phyloP scores from a whole-genome alignment of 2,797 vertebrate species.

The Linurgus olivaceus region DNA sequence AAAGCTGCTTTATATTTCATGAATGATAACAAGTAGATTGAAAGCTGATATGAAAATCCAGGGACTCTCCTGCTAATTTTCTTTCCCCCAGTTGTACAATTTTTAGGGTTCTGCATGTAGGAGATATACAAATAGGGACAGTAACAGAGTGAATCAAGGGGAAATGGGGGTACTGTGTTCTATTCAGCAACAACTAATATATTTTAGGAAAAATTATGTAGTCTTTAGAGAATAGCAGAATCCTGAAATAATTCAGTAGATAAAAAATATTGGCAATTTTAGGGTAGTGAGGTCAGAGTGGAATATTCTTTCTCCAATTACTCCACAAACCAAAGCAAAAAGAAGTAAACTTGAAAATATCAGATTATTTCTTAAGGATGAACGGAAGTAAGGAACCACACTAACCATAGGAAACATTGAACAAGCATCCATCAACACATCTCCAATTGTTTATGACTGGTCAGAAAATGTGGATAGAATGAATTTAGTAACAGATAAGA shows the following conservation, averaged over 20 bases:
- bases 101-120: not conserved
- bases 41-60: not conserved
- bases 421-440: not conserved
- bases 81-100: not conserved
- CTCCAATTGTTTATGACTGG: not conserved
- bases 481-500: not conserved
- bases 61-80: not conserved
- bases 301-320: not conserved
- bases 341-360: not conserved
- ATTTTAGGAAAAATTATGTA: not conserved
- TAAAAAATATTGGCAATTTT: not conserved
- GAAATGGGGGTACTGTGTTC: not conserved
- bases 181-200: not conserved
- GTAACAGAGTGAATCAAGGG: not conserved
- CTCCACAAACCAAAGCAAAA: not conserved
- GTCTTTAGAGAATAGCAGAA: not conserved
- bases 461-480: not conserved
- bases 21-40: not conserved
- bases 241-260: not conserved
- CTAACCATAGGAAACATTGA: not conserved
- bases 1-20: not conserved
- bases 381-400: not conserved
- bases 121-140: not conserved
- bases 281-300: not conserved
- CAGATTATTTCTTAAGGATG: not conserved